A percentile compares a stretch with the other conserved stretches of the same genome.
phyloP scores from a whole-genome alignment of 1,140 invertebrate genomes.

The Hormaphis cornu region DNA sequence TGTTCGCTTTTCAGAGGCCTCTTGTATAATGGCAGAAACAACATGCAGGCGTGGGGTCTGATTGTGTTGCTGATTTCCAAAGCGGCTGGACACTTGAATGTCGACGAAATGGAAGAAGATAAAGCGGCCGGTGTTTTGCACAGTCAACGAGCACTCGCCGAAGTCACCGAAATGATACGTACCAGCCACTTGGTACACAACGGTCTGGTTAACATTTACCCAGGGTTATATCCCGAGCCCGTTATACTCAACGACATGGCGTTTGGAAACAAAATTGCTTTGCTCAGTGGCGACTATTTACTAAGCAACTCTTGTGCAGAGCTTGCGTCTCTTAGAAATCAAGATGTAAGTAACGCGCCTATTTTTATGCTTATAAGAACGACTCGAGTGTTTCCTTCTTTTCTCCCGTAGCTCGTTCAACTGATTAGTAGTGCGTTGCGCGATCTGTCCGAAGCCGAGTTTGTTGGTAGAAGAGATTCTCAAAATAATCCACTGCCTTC shows the following conservation, averaged over 20 bases:
- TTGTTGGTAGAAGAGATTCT: slow-evolving; percentile 69
- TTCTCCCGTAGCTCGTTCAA: slow-evolving; percentile 60
- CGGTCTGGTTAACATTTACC: slow-evolving; percentile 70
- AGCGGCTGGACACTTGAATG: slow-evolving; percentile 70
- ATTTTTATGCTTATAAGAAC: neutral
- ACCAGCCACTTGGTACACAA: slow-evolving; percentile 93
- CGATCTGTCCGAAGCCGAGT: slow-evolving; percentile 82
- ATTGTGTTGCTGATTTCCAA: slow-evolving; percentile 86
- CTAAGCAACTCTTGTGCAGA: slow-evolving; percentile 81
- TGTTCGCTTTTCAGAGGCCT: slow-evolving; percentile 51
- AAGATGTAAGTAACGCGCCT: slow-evolving; percentile 50
- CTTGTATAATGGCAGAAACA: slow-evolving; percentile 81
- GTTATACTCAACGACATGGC: slow-evolving; percentile 65
- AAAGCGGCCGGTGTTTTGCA: slow-evolving; percentile 70
- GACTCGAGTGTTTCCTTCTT: neutral
- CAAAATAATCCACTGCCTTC: slow-evolving; percentile 74
- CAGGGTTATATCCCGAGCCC: slow-evolving; percentile 47
- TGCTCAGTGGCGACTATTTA: slow-evolving; percentile 86
- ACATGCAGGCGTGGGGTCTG: slow-evolving; percentile 85
- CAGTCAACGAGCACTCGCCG: slow-evolving; percentile 79
- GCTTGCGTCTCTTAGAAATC: slow-evolving; percentile 67
- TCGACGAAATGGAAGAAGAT: slow-evolving; percentile 71
- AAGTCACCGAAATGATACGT: slow-evolving; percentile 96
- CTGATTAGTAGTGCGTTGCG: slow-evolving; percentile 78
- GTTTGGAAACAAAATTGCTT: slow-evolving; percentile 90